Evolutionary conservation across 2,113 vertebrate genomes (phyloP).

Genomic region (Myotis brandtii): DNA sequence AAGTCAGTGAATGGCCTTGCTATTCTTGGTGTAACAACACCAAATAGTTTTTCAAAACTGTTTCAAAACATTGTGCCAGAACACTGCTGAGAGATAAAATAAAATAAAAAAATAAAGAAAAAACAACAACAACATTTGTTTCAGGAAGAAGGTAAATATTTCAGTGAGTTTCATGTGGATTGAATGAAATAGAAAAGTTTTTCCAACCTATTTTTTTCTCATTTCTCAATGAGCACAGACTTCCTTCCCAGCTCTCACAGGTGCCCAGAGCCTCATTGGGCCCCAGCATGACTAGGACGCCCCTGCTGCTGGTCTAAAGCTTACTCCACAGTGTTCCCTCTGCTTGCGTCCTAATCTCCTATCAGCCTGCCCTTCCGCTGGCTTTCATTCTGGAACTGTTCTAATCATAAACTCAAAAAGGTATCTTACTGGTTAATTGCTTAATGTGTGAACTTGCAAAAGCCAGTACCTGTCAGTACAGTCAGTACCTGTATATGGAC

Average conservation of each 20-base stretch:
- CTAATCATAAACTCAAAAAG: background rate
- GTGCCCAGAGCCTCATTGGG: background rate
- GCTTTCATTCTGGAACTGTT: background rate
- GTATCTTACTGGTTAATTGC: background rate
- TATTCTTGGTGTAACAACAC: background rate
- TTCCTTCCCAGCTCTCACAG: background rate
- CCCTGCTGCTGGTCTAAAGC: background rate
- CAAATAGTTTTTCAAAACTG: background rate
- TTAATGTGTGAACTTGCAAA: background rate
- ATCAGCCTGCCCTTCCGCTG: background rate
- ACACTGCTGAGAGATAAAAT: background rate
- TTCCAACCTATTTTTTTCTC: background rate
- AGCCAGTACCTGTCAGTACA: background rate
- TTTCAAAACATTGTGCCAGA: background rate
- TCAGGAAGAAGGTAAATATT: background rate
- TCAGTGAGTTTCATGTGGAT: background rate
- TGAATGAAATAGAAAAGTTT: background rate
- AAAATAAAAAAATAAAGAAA: background rate
- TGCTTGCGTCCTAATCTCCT: fast-evolving
- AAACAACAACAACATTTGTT: background rate
- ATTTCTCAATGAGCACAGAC: background rate
- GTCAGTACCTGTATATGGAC: background rate
- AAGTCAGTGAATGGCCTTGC: background rate
- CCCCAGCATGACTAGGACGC: background rate
- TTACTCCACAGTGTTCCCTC: background rate